Evolutionary conservation across 2,797 vertebrate species (phyloP).

Genomic region (Carapus acus): DNA sequence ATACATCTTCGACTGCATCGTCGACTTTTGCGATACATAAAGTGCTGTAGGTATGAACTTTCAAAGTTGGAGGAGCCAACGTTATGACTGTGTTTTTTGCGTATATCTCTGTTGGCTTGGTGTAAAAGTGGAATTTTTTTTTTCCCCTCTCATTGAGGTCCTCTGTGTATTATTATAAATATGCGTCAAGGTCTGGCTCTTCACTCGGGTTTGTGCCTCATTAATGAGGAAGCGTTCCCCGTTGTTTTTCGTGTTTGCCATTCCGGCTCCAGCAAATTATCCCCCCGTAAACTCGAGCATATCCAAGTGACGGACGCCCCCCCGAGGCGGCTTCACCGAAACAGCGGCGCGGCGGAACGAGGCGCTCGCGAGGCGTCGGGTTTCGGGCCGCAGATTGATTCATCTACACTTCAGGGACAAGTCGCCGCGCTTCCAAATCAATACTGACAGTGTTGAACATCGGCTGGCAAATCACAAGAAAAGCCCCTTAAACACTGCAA

Average conservation of each 20-base stretch:
- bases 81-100: too few relatives aligned
- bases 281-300: conserved; percentile 44
- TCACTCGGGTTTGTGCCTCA: background rate
- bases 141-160: too few relatives aligned
- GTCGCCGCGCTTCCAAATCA: conserved; percentile 52
- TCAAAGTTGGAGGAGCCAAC: too few relatives aligned
- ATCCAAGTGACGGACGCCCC: conserved; percentile 50
- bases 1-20: too few relatives aligned
- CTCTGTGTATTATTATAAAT: too few relatives aligned
- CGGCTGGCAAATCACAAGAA: conserved; percentile 36
- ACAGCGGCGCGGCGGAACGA: conserved; percentile 47
- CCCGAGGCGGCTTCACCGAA: conserved; percentile 41
- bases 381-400: conserved; percentile 59
- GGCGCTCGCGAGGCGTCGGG: conserved; percentile 47
- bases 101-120: too few relatives aligned
- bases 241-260: conserved; percentile 41
- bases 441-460: conserved; percentile 51
- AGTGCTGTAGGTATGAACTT: too few relatives aligned
- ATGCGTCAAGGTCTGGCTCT: too few relatives aligned
- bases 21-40: too few relatives aligned
- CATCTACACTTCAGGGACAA: conserved; percentile 55
- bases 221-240: conserved; percentile 17
- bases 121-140: too few relatives aligned
- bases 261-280: conserved; percentile 40
- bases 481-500: conserved; percentile 26